Percentiles rank a stretch among this genome's conserved stretches.
Evolutionary conservation across 2,113 vertebrate species (phyloP).

Genomic region (Podarcis cretensis): DNA sequence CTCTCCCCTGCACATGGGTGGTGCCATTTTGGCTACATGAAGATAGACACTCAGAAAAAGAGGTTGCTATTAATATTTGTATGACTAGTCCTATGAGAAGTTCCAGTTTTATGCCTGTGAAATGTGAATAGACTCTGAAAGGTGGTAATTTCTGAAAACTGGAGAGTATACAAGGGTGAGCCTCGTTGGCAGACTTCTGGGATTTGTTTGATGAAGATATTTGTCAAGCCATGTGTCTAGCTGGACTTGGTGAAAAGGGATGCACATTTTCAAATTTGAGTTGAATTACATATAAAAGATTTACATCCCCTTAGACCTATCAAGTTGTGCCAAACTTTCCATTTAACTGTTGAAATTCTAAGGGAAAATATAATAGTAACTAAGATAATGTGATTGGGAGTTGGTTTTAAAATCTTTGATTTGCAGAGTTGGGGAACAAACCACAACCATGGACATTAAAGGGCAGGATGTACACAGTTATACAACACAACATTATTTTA

Average conservation of each 20-base stretch:
- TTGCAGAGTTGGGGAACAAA: not conserved
- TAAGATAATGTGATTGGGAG: no score
- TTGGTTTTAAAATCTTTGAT: no score
- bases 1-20: no score
- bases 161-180: no score
- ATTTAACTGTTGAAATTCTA: not conserved
- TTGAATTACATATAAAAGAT: no score
- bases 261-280: no score
- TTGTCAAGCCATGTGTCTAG: not conserved
- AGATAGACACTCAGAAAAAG: no score
- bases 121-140: not conserved
- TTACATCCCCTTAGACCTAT: no score
- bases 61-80: no score
- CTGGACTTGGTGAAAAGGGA: not conserved
- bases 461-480: conserved; percentile 21
- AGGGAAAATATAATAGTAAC: not conserved
- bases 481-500: conserved; percentile 26
- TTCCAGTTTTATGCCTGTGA: not conserved
- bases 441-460: conserved; percentile 28
- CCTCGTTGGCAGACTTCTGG: no score
- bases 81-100: not conserved
- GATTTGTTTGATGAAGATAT: not conserved
- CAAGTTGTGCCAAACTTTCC: not conserved
- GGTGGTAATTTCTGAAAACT: no score
- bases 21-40: no score